Base-by-base conservation (phyloP, 1,140 invertebrate species). In the Phocides pigmalion region DNA sequence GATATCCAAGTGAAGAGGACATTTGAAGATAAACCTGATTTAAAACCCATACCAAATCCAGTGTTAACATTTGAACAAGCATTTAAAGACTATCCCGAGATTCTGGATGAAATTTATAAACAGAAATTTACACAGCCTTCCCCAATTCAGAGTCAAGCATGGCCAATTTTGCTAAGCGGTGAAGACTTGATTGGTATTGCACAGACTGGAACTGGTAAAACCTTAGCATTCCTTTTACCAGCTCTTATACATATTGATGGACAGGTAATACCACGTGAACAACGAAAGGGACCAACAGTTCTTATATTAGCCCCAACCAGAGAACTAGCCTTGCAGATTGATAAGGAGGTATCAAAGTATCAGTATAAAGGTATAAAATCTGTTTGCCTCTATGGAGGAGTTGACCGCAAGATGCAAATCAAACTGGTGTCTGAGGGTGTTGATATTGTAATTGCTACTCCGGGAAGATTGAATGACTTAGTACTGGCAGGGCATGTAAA, bases 161-260 rank as follows among this genome's bases (percentile, higher is more conserved):
- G 97, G 98, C 98, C 98, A 11, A 93, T 98, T 66, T 88, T 98
- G 0, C 80, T 98, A 4, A 94, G 94, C 74, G 98, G 97, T 0
- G 93, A 95, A 76, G 97, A 98, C 90, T 88, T 98, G 73, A 98
- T 98, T 88, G 98, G 98, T 11, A 98, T 99, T 64, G 97, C 98
- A 0, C 98, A 98, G 91, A 98, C 97, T 19, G 97, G 97, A 62
- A 98, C 98, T 22, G 98, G 97, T 70, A 96, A 96, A 92, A 99
- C 98, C 0, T 87, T 98, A 32, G 97, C 98, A 0, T 99, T 98
- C 79, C 86, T 99, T 0, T 80, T 99, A 22, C 98, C 98, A 25
- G 97, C 97, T 11, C 93, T 99, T 41, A 96, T 98, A 71, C 97
- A 98, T 76, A 97, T 97, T 50, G 96, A 97, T 66, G 93, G 93